phyloP scores from a whole-genome alignment of 2,113 vertebrate species.

The Urocolius indicus region DNA sequence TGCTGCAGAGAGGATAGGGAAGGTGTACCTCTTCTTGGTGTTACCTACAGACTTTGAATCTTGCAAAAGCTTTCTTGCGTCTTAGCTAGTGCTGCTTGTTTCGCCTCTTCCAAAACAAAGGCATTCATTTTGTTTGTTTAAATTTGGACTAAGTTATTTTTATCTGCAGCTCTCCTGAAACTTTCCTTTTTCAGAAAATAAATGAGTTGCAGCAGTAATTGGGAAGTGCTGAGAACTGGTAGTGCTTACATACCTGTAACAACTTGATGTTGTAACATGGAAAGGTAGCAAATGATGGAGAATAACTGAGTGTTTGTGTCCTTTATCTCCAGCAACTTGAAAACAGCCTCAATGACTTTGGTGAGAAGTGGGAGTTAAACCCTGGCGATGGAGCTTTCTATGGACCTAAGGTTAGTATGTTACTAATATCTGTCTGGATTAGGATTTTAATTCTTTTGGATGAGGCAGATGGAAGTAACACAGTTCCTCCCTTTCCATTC shows the following conservation, averaged over 20 bases:
- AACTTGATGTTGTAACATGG: background rate
- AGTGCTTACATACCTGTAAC: background rate
- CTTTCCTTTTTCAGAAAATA: background rate
- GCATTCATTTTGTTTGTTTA: background rate
- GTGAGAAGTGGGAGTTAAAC: conserved; percentile 95
- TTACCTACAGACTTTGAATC: background rate
- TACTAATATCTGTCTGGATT: background rate
- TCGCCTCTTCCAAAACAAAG: background rate
- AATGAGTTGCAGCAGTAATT: background rate
- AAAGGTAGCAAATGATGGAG: background rate
- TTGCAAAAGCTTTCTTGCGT: background rate
- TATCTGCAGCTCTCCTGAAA: background rate
- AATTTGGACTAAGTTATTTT: background rate
- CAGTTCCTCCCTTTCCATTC: background rate
- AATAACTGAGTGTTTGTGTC: background rate
- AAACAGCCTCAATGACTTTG: conserved; percentile 94
- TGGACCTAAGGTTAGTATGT: conserved; percentile 91
- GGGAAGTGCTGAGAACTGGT: background rate
- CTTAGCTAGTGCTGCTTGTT: background rate
- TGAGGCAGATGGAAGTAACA: background rate
- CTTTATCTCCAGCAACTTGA: conserved; percentile 91
- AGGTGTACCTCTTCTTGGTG: background rate
- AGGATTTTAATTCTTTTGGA: background rate
- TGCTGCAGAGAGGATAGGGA: background rate
- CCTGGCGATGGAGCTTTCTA: conserved; percentile 98